Conservation (phyloP, 2,113 vertebrate genomes). For the Nothoprocta pentlandii region DNA sequence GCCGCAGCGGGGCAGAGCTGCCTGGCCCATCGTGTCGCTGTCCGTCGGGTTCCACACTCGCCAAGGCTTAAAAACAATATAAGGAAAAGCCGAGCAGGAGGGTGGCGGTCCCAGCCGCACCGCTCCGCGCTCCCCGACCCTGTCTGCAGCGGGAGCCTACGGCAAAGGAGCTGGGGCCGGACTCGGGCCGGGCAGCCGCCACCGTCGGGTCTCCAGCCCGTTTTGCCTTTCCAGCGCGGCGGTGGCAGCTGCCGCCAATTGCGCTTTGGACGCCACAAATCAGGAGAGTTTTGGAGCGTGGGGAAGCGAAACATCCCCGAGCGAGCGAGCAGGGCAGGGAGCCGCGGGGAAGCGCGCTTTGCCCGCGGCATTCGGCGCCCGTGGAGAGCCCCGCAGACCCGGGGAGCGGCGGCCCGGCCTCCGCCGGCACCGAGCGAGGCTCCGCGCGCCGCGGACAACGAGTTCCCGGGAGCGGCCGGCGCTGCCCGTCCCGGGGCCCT, state of each 20-base stretch:
- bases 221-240: neutral
- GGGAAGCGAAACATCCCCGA: neutral
- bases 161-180: neutral
- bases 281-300: neutral
- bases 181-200: neutral
- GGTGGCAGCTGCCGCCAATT: neutral
- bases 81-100: neutral
- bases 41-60: constrained; percentile 82
- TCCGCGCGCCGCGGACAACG: neutral
- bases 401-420: neutral
- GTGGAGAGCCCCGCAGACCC: neutral
- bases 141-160: no score
- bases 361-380: neutral
- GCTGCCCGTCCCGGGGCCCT: no score
- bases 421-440: neutral
- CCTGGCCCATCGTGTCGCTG: constrained; percentile 78
- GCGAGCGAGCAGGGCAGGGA: neutral
- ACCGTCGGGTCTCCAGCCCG: neutral
- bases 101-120: constrained; percentile 83
- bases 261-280: neutral
- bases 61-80: constrained; percentile 1
- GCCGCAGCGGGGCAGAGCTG: neutral
- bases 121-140: constrained; percentile 77
- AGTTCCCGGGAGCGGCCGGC: neutral
- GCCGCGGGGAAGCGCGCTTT: neutral